Evolutionary conservation across 2,888 invertebrate species (phyloP).

Genomic region (Hofmannophila pseudospretella): DNA sequence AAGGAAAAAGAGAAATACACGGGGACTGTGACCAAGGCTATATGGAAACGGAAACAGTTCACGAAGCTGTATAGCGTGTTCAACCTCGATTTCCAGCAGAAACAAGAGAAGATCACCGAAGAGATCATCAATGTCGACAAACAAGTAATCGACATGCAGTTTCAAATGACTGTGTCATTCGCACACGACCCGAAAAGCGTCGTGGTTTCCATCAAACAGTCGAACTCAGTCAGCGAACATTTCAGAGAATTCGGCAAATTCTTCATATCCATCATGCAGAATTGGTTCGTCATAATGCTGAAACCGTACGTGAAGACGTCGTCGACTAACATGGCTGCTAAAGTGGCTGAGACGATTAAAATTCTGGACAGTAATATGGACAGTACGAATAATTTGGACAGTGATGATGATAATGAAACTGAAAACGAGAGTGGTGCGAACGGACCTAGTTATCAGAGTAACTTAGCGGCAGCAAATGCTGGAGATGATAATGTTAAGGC

Average conservation of each 20-base stretch:
- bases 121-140: conserved; percentile 33
- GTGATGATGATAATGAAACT: not conserved
- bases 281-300: conserved; percentile 37
- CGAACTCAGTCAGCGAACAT: conserved; percentile 27
- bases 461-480: too few relatives aligned
- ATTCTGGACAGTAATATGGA: conserved; percentile 11
- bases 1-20: conserved; percentile 38
- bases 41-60: conserved; percentile 49
- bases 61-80: conserved; percentile 19
- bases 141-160: conserved; percentile 25
- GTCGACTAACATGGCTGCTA: conserved; percentile 17
- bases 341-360: conserved; percentile 14
- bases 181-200: conserved; percentile 25
- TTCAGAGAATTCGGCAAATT: conserved; percentile 49
- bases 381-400: not conserved
- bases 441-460: too few relatives aligned
- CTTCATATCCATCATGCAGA: conserved; percentile 31
- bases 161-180: conserved; percentile 36
- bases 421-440: too few relatives aligned
- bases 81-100: conserved; percentile 28
- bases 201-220: conserved; percentile 22
- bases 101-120: conserved; percentile 39
- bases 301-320: conserved; percentile 24
- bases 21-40: conserved; percentile 28
- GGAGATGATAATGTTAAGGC: too few relatives aligned